Evolutionary conservation across 2,113 vertebrate genomes (phyloP).

Genomic region (Equus quagga): DNA sequence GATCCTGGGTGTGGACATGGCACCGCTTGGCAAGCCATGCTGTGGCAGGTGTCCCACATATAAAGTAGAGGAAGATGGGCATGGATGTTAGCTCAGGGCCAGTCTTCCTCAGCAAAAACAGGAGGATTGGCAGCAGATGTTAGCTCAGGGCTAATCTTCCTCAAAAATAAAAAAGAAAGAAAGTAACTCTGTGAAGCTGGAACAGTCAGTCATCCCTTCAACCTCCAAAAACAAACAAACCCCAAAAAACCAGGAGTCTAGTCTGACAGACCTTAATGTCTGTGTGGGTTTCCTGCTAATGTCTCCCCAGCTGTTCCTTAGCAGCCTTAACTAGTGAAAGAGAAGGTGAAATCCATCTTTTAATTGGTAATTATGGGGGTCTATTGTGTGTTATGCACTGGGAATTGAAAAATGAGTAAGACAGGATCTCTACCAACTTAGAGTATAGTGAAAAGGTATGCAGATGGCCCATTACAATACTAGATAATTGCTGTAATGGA

Average conservation of each 20-base stretch:
- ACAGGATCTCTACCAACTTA: constrained; percentile 42
- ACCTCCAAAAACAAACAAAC: background rate
- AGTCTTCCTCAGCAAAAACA: too few relatives aligned
- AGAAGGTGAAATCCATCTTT: constrained; percentile 41
- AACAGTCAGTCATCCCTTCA: background rate
- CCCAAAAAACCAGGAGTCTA: background rate
- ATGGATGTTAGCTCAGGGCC: too few relatives aligned
- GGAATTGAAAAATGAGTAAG: constrained; percentile 56
- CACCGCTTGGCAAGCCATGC: too few relatives aligned
- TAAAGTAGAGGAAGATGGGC: too few relatives aligned
- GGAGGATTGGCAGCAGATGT: too few relatives aligned
- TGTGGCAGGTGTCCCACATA: too few relatives aligned
- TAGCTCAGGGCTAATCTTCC: too few relatives aligned
- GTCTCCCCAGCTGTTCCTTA: constrained; percentile 6
- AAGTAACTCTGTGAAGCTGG: background rate
- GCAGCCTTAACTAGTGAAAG: constrained; percentile 34
- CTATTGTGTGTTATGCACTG: constrained; percentile 22
- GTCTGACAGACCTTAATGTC: background rate
- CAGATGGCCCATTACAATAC: background rate
- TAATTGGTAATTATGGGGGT: constrained; percentile 33
- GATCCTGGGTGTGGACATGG: too few relatives aligned
- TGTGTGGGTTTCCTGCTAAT: background rate
- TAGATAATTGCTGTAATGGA: background rate
- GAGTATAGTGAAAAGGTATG: background rate
- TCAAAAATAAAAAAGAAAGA: too few relatives aligned